Evolutionary conservation across 2,113 vertebrate species (phyloP), one percentile per base, ranked within the genome.

Genomic region (Entelurus aequoreus): DNA sequence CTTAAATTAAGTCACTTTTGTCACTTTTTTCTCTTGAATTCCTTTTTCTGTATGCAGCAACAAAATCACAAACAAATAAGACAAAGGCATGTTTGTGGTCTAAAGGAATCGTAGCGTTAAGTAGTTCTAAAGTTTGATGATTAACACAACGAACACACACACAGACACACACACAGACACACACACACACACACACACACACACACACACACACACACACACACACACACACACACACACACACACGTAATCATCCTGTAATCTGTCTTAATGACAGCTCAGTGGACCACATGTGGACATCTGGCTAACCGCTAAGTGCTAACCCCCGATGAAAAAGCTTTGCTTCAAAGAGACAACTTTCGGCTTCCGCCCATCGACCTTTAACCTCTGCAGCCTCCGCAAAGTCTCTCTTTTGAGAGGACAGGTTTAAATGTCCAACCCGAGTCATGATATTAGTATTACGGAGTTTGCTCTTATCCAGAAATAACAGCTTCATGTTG

Each of bases 211-310:
- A 5, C 48, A 50, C 13, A 7, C 48, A 50, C 48, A 50, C n/a
- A 8, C 48, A 19, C 48, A 50, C n/a, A 50, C 12, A 50, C 6
- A n/a, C n/a, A n/a, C n/a, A n/a, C n/a, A n/a, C n/a, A n/a, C n/a
- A n/a, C n/a, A n/a, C n/a, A n/a, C n/a, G n/a, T n/a, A 50, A n/a
- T 16, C 48, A 68, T 47, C 15, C 72, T 82, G 10, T 78, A 78
- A 84, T 82, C 68, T 65, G 60, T 50, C 53, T 65, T 74, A 65
- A 74, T 72, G 53, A 72, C 60, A 78, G 72, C 62, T 64, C 57
- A 64, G 66, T 37, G 60, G 47, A 0, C 62, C 60, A 77, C 65
- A 74, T 68, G 53, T 60, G 59, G 59, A 55, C 50, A 53, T 70
- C 66, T 53, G 48, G 58, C 57, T 53, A 47, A 60, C 66, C 13